Percentiles rank a stretch among this genome's conserved stretches.
These are phyloP conservation scores for Brachyopa scutellaris DNA, from an alignment of 2,888 invertebrate species.

Conservation along the genomic window DNA sequence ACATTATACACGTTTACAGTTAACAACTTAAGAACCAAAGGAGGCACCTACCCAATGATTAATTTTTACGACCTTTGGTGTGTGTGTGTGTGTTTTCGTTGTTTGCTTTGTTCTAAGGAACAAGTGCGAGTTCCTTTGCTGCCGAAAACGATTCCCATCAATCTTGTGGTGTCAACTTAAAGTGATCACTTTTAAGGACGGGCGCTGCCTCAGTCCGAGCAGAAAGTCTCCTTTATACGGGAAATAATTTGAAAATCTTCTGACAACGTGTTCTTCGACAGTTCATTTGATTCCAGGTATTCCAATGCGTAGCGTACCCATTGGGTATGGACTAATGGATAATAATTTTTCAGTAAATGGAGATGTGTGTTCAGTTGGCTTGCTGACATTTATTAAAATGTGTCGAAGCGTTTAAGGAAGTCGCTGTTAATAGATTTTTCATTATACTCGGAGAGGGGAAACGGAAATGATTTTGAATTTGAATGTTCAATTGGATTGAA, in stretches of 20 bases:
- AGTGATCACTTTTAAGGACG: constrained; percentile 28
- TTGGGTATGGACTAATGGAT: constrained; percentile 7
- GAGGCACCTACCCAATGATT: no score
- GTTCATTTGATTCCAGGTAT: constrained; percentile 29
- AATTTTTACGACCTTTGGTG: no score
- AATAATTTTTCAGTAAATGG: constrained; percentile 40
- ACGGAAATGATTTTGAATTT: no score
- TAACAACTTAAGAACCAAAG: no score
- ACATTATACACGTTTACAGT: no score
- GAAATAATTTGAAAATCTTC: constrained; percentile 2
- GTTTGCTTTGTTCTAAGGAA: no score
- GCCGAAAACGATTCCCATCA: constrained; percentile 22
- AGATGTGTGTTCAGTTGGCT: constrained; percentile 36
- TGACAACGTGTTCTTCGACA: constrained; percentile 4
- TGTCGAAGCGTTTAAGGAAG: constrained; percentile 15
- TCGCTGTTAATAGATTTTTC: neutral
- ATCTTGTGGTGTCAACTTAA: constrained; percentile 24
- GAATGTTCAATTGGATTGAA: no score
- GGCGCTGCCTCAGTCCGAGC: neutral
- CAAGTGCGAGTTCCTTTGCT: no score
- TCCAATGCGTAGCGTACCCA: neutral
- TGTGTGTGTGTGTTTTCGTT: no score
- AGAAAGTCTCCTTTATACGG: neutral
- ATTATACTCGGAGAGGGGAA: no score
- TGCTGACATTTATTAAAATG: constrained; percentile 43